Conservation (phyloP, 2,888 invertebrate species). For the Salticus scenicus region DNA sequence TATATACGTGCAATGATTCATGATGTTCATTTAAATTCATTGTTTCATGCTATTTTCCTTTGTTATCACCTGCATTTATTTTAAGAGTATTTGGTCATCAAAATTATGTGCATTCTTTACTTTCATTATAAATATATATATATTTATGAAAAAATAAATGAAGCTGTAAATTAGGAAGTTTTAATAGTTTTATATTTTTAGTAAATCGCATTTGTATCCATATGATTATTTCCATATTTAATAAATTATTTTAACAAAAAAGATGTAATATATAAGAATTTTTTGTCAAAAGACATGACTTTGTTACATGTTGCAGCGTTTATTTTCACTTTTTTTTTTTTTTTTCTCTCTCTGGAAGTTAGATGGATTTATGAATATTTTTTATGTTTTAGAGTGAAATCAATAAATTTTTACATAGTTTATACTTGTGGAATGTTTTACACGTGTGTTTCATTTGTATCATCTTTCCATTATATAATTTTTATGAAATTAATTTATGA, state of each 20-base stretch:
- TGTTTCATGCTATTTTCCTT: conserved; percentile 28
- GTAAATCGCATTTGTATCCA: conserved; percentile 1
- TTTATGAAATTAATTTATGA: no score
- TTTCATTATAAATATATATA: not conserved
- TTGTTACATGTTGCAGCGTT: not conserved
- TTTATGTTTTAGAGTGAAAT: conserved; percentile 12
- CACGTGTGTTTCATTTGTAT: no score
- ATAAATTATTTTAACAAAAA: not conserved
- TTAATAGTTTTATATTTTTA: conserved; percentile 16
- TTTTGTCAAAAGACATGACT: not conserved
- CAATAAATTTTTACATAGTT: conserved; percentile 29
- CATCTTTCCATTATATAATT: no score
- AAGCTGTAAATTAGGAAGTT: not conserved
- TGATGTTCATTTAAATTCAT: conserved; percentile 48
- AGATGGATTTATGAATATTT: conserved; percentile 6
- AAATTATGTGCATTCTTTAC: not conserved
- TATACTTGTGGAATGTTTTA: not conserved
- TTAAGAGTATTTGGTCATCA: conserved; percentile 37
- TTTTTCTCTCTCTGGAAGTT: not conserved
- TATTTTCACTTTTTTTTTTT: not conserved
- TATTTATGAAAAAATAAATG: not conserved
- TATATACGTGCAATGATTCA: conserved; percentile 67
- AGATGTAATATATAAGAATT: not conserved
- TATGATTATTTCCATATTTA: not conserved
- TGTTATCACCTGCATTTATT: conserved; percentile 57